Percentiles rank a stretch among this genome's conserved stretches.
phyloP scores from a whole-genome alignment of 1,140 invertebrate genomes.

The Drosophila serrata region DNA sequence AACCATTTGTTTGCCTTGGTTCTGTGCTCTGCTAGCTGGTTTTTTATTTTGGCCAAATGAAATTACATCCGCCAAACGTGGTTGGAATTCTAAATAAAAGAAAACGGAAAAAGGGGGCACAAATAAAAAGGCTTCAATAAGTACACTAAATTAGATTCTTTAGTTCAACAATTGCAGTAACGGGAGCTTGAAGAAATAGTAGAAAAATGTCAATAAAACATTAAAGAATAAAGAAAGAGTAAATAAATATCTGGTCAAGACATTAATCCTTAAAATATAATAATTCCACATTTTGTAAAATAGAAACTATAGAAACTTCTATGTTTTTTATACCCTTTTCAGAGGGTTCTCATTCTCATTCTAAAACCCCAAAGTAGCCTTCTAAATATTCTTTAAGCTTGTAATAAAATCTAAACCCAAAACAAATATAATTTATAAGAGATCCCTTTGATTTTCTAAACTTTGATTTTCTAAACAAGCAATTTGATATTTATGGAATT shows the following conservation, averaged over 20 bases:
- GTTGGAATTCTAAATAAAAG: conserved; percentile 34
- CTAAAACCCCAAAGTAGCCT: too few relatives aligned
- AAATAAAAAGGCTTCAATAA: conserved; percentile 5
- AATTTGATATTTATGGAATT: conserved; percentile 32
- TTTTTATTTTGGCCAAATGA: conserved; percentile 26
- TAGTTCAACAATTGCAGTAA: conserved; percentile 7
- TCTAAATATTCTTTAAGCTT: neutral
- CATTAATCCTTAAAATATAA: too few relatives aligned
- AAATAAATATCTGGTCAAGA: neutral
- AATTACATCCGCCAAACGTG: conserved; percentile 60
- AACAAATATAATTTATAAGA: neutral
- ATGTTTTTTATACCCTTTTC: too few relatives aligned
- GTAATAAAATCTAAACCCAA: neutral
- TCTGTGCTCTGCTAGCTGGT: neutral
- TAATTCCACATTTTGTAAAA: too few relatives aligned
- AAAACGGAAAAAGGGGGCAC: neutral
- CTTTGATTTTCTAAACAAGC: neutral
- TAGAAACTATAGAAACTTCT: too few relatives aligned
- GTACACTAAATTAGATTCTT: conserved; percentile 4
- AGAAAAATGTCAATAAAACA: neutral
- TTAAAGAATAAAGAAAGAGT: neutral
- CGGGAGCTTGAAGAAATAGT: neutral
- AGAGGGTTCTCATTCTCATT: too few relatives aligned
- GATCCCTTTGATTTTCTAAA: neutral
- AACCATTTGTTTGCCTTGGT: conserved; percentile 59